Conservation (phyloP, 2,113 vertebrate genomes). For the Neopipo cinnamomea region DNA sequence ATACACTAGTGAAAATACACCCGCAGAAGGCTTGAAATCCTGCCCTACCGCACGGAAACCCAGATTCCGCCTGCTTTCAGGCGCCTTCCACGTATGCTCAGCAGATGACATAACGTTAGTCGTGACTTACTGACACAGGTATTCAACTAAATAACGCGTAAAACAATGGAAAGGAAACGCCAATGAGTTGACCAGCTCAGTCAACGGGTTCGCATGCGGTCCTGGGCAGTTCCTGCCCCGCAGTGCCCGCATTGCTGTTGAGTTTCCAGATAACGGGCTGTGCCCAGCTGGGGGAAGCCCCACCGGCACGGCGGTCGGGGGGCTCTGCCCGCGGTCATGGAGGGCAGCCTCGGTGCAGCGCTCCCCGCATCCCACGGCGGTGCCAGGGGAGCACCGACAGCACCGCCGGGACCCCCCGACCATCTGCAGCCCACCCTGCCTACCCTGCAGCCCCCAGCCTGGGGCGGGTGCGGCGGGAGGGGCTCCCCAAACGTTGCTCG, state of each 20-base stretch:
- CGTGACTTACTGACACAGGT: background rate
- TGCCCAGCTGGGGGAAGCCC: background rate
- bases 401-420: too few relatives aligned
- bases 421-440: accelerated
- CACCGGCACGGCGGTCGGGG: background rate
- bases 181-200: background rate
- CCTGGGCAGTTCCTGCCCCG: background rate
- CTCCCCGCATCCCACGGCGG: too few relatives aligned
- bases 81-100: background rate
- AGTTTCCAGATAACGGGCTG: background rate
- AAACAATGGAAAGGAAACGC: background rate
- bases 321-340: background rate
- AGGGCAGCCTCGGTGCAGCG: background rate
- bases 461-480: too few relatives aligned
- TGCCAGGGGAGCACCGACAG: background rate
- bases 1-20: background rate
- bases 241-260: background rate
- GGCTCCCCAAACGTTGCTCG: background rate
- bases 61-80: background rate
- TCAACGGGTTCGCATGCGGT: background rate
- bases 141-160: background rate
- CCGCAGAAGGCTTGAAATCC: background rate
- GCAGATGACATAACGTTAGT: background rate
- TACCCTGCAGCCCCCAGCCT: background rate
- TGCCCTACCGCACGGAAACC: background rate